phyloP scores from a whole-genome alignment of 2,113 vertebrate genomes.

The pig (Sus scrofa) region T2T-Sscrofa CM000824.6:205940001-205940500 shows the following conservation, averaged over 20 bases:
- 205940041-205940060: not conserved
- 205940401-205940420: not conserved
- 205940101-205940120: not conserved
- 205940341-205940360: not conserved
- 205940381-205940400: not conserved
- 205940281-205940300: not conserved
- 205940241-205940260: not conserved
- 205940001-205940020: not conserved
- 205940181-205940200: not conserved
- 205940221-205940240: not conserved
- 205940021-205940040: not conserved
- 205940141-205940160: not conserved
- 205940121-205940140: not conserved
- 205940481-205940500: not conserved
- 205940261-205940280: not conserved
- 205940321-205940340: not conserved
- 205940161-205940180: not conserved
- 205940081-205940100: not conserved
- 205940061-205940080: not conserved
- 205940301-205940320: not conserved
- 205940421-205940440: not conserved
- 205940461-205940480: not conserved
- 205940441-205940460: slow-evolving; percentile 14
- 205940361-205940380: not conserved
- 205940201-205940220: not conserved